These are phyloP conservation scores for Pseudomyrmex dendroicus DNA, from an alignment of 1,140 invertebrate genomes.

Conservation along the genomic window DNA sequence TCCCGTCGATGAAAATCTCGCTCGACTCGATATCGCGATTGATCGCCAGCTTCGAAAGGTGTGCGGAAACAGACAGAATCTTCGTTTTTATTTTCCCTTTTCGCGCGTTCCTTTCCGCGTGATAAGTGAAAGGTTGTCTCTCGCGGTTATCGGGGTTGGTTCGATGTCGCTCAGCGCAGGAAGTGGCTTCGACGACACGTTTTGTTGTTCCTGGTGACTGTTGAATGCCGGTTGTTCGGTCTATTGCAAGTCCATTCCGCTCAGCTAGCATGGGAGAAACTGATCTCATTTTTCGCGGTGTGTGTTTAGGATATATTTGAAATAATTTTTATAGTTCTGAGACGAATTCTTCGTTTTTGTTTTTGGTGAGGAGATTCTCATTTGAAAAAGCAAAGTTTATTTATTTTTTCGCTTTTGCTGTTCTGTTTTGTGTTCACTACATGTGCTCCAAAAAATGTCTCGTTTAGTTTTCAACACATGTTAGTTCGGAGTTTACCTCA, in stretches of 20 bases:
- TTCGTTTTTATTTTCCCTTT: constrained; percentile 12
- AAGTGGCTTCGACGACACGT: constrained; percentile 3
- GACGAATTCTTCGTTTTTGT: no score
- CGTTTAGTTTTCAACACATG: no score
- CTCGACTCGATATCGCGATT: constrained; percentile 7
- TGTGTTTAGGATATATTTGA: no score
- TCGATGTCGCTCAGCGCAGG: neutral
- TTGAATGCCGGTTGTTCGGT: neutral
- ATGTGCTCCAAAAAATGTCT: neutral
- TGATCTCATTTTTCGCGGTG: neutral
- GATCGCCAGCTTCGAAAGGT: neutral
- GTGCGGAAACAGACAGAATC: constrained; percentile 7
- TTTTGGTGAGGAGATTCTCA: no score
- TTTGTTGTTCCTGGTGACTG: neutral
- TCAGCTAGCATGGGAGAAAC: neutral
- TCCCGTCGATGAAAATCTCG: constrained; percentile 22
- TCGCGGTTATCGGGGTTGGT: constrained; percentile 18
- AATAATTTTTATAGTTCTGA: no score
- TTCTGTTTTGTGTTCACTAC: neutral
- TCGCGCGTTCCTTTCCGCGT: neutral
- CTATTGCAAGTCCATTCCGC: neutral
- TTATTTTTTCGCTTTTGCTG: no score
- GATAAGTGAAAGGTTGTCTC: constrained; percentile 32
- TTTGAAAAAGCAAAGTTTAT: no score
- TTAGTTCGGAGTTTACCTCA: no score